Evolutionary conservation across 1,140 invertebrate genomes (phyloP).

Genomic region (Pectinophora gossypiella): DNA sequence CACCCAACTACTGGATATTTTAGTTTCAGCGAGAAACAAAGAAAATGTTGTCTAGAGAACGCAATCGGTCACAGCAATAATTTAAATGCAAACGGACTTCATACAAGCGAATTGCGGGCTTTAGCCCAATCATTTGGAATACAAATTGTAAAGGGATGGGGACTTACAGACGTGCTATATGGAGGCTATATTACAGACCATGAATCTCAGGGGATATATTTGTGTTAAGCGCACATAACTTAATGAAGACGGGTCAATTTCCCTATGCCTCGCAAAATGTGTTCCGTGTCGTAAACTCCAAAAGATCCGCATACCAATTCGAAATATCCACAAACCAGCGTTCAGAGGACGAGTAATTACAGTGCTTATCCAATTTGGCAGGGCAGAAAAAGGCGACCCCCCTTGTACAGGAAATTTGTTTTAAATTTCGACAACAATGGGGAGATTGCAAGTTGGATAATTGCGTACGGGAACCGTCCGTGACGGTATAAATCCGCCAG

Average conservation of each 20-base stretch:
- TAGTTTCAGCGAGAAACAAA: no score
- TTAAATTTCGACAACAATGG: constrained; percentile 74
- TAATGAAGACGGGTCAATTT: constrained; percentile 13
- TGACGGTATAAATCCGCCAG: constrained; percentile 56
- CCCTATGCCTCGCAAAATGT: constrained; percentile 7
- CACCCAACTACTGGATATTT: no score
- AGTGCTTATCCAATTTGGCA: constrained; percentile 71
- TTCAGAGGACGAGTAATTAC: constrained; percentile 61
- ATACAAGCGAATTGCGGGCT: no score
- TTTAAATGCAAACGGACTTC: no score
- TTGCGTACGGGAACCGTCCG: constrained; percentile 56
- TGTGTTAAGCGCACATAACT: constrained; percentile 25
- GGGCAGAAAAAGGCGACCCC: constrained; percentile 64
- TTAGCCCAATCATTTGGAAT: no score
- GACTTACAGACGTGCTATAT: no score
- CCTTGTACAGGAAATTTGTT: constrained; percentile 70
- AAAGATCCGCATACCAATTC: constrained; percentile 33
- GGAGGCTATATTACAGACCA: no score
- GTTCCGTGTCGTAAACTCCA: constrained; percentile 48
- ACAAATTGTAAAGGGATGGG: no score
- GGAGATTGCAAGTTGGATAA: constrained; percentile 60
- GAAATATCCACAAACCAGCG: constrained; percentile 50
- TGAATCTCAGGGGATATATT: not conserved
- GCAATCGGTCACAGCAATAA: no score
- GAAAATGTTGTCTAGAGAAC: no score